Percentiles rank a stretch among this genome's conserved stretches.
These are phyloP conservation scores for Margarornis squamiger DNA, from an alignment of 2,797 vertebrate genomes.

Conservation along the genomic window DNA sequence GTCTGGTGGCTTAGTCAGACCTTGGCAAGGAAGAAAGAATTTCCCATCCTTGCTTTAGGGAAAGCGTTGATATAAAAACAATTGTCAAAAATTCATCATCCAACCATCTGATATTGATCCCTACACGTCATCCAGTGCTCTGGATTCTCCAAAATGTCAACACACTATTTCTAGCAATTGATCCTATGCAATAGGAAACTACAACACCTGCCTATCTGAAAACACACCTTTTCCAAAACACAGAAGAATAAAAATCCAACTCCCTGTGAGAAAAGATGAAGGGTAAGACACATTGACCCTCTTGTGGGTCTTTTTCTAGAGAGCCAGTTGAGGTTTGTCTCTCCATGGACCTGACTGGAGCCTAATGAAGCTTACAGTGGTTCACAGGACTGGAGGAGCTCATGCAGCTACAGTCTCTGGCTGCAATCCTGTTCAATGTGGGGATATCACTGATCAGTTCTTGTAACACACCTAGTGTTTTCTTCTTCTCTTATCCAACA, in stretches of 20 bases:
- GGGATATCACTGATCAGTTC: background rate
- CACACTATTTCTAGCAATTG: background rate
- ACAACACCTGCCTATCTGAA: background rate
- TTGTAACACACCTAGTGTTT: background rate
- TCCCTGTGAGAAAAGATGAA: background rate
- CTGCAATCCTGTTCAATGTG: background rate
- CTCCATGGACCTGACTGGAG: background rate
- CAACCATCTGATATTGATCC: background rate
- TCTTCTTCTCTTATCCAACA: background rate
- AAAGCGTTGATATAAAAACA: constrained; percentile 32
- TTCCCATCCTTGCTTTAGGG: background rate
- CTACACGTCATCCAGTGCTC: background rate
- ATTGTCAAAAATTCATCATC: constrained; percentile 29
- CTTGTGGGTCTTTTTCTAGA: background rate
- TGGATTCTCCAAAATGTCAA: background rate
- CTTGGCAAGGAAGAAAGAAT: background rate
- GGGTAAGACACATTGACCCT: background rate
- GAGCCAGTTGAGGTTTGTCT: background rate
- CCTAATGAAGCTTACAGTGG: background rate
- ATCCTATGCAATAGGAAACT: background rate
- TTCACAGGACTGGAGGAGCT: background rate
- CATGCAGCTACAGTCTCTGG: background rate
- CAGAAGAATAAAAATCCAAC: background rate
- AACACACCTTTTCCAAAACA: background rate
- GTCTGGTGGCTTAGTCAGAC: background rate